A percentile compares a stretch with the other conserved stretches of the same genome.
Evolutionary conservation across 2,113 vertebrate genomes (phyloP).

Genomic region (Brachyhypopomus occidentalis): DNA sequence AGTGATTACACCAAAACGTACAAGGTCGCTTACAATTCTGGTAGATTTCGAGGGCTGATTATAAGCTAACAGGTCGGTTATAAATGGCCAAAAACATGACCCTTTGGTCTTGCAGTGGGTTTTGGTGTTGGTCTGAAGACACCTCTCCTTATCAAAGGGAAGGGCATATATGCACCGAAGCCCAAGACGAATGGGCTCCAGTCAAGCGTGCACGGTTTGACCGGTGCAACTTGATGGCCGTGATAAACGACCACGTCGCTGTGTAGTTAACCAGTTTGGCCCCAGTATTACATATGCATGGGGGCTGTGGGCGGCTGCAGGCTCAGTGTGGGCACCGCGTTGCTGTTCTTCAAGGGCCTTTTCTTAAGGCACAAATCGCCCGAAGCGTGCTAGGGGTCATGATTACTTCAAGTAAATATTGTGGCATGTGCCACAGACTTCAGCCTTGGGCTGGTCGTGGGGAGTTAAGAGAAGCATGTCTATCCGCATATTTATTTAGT

Average conservation of each 20-base stretch:
- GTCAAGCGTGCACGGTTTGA: conserved; percentile 54
- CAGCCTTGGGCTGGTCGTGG: too few relatives aligned
- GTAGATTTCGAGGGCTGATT: conserved; percentile 43
- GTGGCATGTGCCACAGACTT: too few relatives aligned
- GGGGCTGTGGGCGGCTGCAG: conserved; percentile 28
- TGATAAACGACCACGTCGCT: conserved; percentile 50
- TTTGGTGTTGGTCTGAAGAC: conserved; percentile 34
- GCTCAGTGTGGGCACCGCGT: conserved; percentile 8
- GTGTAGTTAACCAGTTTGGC: conserved; percentile 49
- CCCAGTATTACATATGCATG: conserved; percentile 54
- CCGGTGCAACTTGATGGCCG: conserved; percentile 48
- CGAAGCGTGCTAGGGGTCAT: conserved; percentile 3
- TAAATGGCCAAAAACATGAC: conserved; percentile 31
- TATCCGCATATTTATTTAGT: too few relatives aligned
- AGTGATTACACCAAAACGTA: conserved; percentile 17
- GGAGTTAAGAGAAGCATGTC: too few relatives aligned
- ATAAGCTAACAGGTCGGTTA: conserved; percentile 29
- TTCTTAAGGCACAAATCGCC: background rate
- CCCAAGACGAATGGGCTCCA: conserved; percentile 52
- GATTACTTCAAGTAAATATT: background rate
- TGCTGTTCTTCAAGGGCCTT: conserved; percentile 20
- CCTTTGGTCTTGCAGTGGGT: conserved; percentile 9
- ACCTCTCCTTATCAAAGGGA: conserved; percentile 50
- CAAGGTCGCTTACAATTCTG: conserved; percentile 38
- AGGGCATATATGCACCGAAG: conserved; percentile 37